Conservation (phyloP, 2,113 vertebrate species). For the Nymphicus hollandicus region DNA sequence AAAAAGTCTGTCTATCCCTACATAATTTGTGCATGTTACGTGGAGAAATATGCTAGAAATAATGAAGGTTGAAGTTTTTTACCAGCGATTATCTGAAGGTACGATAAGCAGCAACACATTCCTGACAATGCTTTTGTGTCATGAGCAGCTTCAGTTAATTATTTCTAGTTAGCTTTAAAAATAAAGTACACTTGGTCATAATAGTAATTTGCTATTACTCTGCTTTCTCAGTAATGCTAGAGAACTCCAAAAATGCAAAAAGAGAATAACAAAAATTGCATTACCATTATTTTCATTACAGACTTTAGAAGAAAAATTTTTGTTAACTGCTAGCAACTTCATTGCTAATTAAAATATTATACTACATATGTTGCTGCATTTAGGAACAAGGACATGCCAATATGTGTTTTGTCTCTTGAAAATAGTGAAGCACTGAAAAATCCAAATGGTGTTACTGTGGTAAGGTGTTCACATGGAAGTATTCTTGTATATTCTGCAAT, state of each 20-base stretch:
- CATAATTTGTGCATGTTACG: background rate
- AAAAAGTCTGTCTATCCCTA: background rate
- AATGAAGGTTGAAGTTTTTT: background rate
- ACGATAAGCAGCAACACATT: background rate
- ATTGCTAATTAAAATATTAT: background rate
- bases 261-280: background rate
- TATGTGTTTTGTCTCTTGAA: background rate
- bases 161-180: background rate
- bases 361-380: background rate
- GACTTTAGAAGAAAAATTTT: background rate
- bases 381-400: background rate
- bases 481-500: background rate
- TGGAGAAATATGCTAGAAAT: background rate
- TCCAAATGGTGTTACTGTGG: background rate
- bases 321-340: background rate
- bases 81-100: background rate
- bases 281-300: background rate
- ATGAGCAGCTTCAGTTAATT: background rate
- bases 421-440: background rate
- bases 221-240: background rate
- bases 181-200: background rate
- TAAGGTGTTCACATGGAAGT: background rate
- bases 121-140: background rate
- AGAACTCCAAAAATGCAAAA: background rate
- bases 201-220: background rate